Base-by-base conservation (phyloP, 2,888 invertebrate species). In the Tyria jacobaeae region DNA sequence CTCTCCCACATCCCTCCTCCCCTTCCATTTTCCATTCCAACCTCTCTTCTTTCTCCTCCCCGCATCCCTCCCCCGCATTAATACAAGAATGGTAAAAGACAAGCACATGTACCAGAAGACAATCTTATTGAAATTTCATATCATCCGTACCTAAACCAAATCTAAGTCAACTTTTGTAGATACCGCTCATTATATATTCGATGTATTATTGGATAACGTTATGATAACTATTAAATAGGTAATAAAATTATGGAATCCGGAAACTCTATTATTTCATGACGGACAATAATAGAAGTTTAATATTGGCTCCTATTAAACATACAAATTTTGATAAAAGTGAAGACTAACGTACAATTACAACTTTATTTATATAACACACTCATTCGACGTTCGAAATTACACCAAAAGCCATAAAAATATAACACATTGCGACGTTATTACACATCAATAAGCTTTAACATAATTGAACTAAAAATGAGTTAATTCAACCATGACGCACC, bases 401-500 rank as follows among this genome's bases (percentile, higher is more conserved):
- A 60, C 3, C 35, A 25, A 51, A 62, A 57, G 15, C 27, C 27
- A 63, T 63, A 71, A 72, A 37, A 72, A 73, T 54, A 70, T 64
- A 66, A 70, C 62, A 68, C 62, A 75, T 70, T 57, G 66, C 39
- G 59, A 62, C 68, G 69, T 69, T 62, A 73, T 77, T 67, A 78
- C 82, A 69, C 78, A 68, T 68, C 68, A 78, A 57, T 77, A 71
- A 68, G 21, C 66, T 69, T 64, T 57, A 60, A 35, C 74, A 80
- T 80, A 80, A 82, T 78, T 80, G 76, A 27, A 65, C 67, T 79
- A 81, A 84, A 82, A 82, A 80, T 75, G 71, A 73, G 83, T 80
- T 87, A 86, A 90, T 86, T 86, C 87, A 76, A 84, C 83, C 83
- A 89, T 87, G 80, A 85, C 85, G 74, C 62, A 76, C 82, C 71